Base-by-base conservation (phyloP, 2,888 invertebrate species). In the Agrilus mali region DNA sequence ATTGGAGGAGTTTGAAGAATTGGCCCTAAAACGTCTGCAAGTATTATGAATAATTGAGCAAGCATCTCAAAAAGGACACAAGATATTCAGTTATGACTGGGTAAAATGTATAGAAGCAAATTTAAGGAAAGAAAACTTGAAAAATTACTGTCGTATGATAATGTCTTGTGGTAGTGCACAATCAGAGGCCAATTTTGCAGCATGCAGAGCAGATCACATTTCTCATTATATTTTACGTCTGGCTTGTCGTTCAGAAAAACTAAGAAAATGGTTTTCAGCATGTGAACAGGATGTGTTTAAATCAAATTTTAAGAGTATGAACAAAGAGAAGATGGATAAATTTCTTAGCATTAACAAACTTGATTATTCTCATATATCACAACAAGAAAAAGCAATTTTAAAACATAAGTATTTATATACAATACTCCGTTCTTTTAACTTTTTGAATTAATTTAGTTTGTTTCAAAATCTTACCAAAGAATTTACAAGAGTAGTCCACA, bases 151-250 rank as follows among this genome's bases (percentile, higher is more conserved):
- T 7, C 73, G 76, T 50, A 66, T 85, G 14, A 71, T 82, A 49
- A 70, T 75, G 52, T 72, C 72, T 43, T 67, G 69, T 41, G 73
- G 69, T 33, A 72, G 35, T 70, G 68, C 70, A 7, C 71, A 73
- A 35, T 69, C 69, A 12, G 80, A 82, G 47, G 59, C 67, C 2
- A 81, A 84, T 57, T 60, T 80, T 36, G 76, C 80, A 59, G 77
- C 78, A 1, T 73, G 87, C 42, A 73, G 77, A 31, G 76, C 78
- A 48, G 97, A 98, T 66, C 84, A 88, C 57, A 76, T 95, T 40
- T 90, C 96, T 1, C 97, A 98, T 65, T 96, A 86, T 63, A 87
- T 96, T 54, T 70, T 97, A 3, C 74, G 95, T 43, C 66, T 98
- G 45, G 92, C 92, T 0, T 95, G 93, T 60, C 76, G 86, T 56